Evolutionary conservation across 2,113 vertebrate species (phyloP), one percentile per base, ranked within the genome.

Genomic region (Paramormyrops kingsleyae): DNA sequence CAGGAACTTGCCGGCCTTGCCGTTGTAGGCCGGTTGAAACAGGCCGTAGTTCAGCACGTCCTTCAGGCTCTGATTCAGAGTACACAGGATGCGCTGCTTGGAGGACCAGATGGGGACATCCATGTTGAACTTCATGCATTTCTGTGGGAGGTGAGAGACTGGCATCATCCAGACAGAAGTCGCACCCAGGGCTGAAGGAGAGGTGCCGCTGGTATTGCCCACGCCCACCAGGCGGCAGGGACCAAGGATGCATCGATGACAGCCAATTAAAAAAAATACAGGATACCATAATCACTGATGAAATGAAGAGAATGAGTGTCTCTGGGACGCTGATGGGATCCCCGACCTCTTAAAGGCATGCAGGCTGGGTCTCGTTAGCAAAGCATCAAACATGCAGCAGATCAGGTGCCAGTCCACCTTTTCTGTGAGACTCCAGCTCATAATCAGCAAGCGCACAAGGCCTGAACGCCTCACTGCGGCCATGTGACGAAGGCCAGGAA

Each of bases 31-130:
- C 3, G 98, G 98, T 95, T 99, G 98, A 96, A 99, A 99, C 92
- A 99, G 97, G 92, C 98, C 98, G 66, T 99, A 99, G 96, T 99
- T 99, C 89, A 99, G 96, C 89, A 99, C 98, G 93, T 99, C 98
- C 94, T 98, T 98, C 92, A 99, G 96, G 93, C 97, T 98, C 96
- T 99, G 98, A 94, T 97, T 99, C 94, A 99, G 94, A 21, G 96
- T 97, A 95, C 99, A 99, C 93, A 99, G 97, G 92, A 99, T 96
- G 89, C 97, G 96, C 96, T 99, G 98, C 95, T 99, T 99, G 96
- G 98, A 97, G 92, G 96, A 96, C 98, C 98, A 99, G 90, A 99
- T 97, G 0, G 97, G 97, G 31, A 97, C 97, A 47, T 98, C 97
- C 24, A 97, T 97, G 89, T 98, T 97, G 95, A 99, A 94, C 92